Percentiles rank a stretch among this genome's conserved stretches.
Evolutionary conservation across 2,888 invertebrate genomes (phyloP).

Genomic region (Cephus sareptanus): DNA sequence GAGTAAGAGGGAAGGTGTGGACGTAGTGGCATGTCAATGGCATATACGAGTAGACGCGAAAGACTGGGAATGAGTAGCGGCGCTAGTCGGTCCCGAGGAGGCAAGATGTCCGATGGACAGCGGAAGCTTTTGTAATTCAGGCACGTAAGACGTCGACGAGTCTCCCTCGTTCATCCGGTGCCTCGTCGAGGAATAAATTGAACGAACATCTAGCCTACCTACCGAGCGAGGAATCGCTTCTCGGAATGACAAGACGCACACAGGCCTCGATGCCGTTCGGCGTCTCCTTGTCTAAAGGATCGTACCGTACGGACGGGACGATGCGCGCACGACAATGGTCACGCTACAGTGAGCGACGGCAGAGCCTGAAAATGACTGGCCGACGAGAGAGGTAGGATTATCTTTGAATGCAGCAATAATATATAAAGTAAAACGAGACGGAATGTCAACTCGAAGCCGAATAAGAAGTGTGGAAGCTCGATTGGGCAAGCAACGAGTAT

Average conservation of each 20-base stretch:
- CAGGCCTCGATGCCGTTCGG: not conserved
- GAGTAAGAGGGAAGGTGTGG: not conserved
- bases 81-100: not conserved
- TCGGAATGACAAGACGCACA: slow-evolving; percentile 46
- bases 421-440: slow-evolving; percentile 6
- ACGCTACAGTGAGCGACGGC: not conserved
- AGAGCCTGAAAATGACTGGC: not conserved
- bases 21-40: not conserved
- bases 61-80: not conserved
- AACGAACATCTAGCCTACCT: slow-evolving; percentile 28
- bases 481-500: not conserved
- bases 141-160: slow-evolving; percentile 40
- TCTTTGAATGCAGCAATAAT: not conserved
- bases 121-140: slow-evolving; percentile 29
- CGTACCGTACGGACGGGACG: slow-evolving; percentile 13
- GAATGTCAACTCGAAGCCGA: not conserved
- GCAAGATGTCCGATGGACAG: not conserved
- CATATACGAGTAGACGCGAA: not conserved
- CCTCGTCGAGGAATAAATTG: slow-evolving; percentile 56
- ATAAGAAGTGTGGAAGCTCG: not conserved
- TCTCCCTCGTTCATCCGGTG: slow-evolving; percentile 53
- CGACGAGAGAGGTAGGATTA: not conserved
- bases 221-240: slow-evolving; percentile 37
- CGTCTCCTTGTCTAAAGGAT: not conserved
- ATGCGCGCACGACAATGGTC: slow-evolving; percentile 13